Base-by-base conservation (phyloP, 2,113 vertebrate species). In the Periophthalmodon schlosseri region DNA sequence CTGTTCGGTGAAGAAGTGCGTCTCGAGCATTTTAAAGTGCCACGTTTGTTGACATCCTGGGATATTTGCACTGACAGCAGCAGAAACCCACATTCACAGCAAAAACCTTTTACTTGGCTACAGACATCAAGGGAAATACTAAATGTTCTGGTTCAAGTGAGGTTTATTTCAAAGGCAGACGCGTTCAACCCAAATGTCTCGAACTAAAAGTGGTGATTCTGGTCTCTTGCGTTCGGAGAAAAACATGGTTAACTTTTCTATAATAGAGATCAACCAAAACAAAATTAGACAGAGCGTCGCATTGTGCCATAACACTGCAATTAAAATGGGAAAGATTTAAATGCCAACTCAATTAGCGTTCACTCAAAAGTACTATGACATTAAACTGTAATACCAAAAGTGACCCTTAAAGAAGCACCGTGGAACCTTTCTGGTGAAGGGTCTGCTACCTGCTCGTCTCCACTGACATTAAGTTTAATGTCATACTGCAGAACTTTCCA, bases 21-120 rank as follows among this genome's bases (percentile, higher is more conserved):
- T 76, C 54, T 39, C 16, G 72, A 73, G 39, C 28, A 60, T 73
- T 76, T 76, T 21, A 70, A 67, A 28, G n/a, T 56, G 58, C 8
- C 70, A 72, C 52, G 63, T 74, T 28, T 58, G 24, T n/a, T 57
- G 72, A 70, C 64, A 56, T 46, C 39, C 23, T 47, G 56, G 49
- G 46, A 72, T 49, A 60, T 83, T 6, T 76, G 74, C 21, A 33
- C 7, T 66, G 13, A 24, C 16, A 49, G 28, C 2, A 36, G 16
- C 47, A 44, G 15, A 24, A n/a, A 70, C 69, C 68, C 50, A 58
- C 60, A 23, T 61, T 24, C 24, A 23, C 39, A 61, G 52, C 68
- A 39, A 57, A 14, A 61, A 61, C 21, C 39, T 65, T 39, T 66
- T 65, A 33, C 28, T 39, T 14, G 63, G 6, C 15, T 23, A 3